Base-by-base conservation (phyloP, 2,888 invertebrate genomes). In the Idaea dimidiata region DNA sequence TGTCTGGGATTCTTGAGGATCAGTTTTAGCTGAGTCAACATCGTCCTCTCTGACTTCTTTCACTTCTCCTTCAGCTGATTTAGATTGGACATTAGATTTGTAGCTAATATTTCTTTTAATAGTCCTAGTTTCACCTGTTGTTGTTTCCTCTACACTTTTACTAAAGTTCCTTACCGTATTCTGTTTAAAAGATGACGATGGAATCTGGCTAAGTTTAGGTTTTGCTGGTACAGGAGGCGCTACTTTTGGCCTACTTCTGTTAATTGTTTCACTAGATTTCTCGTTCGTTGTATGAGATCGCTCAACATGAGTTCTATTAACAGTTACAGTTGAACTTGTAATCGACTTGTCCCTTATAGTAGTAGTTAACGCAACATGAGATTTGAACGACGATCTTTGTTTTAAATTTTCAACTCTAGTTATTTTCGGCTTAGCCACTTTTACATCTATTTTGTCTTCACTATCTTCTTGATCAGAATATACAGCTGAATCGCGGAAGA, bases 401-500 rank as follows among this genome's bases (percentile, higher is more conserved):
- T 84, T 86, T 2, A 86, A 68, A 67, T 81, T 87, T 68, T 89
- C 87, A 14, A 87, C 78, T 76, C 80, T 80, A 18, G 80, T 79
- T 17, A 82, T 66, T 79, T 76, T 74, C 84, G 89, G 62, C 72
- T 82, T 16, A 68, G 60, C 16, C 68, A 56, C 76, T 81, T 85
- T 58, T 73, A 74, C 16, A 68, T 66, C 54, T 67, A 61, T 58
- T 85, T 83, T 18, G 67, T 61, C 71, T 59, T 87, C 88, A 61
- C 87, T 87, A 7, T 95, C 95, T 66, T 95, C 95, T 67, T 93
- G 94, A 75, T 97, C 97, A 68, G 97, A 97, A 82, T 97, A 97
- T 73, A 97, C 96, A 68, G 97, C 97, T 60, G 96, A 96, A 82
- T 97, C 97, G 75, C 97, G 94, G 76, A 96, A 97, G 0, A 94